Base-by-base conservation (phyloP, 35 echinoderm and acorn worm species). In the Apostichopus japonicus region DNA sequence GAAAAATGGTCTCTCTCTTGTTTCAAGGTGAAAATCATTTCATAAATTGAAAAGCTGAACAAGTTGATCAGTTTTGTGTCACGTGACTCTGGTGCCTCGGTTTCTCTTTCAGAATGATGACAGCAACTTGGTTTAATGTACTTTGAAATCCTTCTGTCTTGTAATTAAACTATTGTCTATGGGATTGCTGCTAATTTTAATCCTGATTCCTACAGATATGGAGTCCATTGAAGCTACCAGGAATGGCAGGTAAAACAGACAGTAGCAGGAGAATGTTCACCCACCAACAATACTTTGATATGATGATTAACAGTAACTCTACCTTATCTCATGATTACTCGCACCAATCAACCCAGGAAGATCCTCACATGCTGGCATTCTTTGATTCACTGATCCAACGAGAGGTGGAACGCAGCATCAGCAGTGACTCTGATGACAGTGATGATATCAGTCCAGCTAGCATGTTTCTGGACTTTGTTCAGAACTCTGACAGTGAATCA, bases 301-400 rank as follows among this genome's bases (percentile, higher is more conserved):
- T 99, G 56, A 93, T 99, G 87, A 95, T 99, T 75, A 99, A 94
- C 92, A 96, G 93, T 71, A 94, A 95, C 27, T 92, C 95, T 23
- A 91, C 93, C 13, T 77, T 99, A 55, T 96, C 97, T 44, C 95
- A 96, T 86, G 97, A 99, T 76, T 99, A 96, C 87, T 79, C 93
- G 23, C 87, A 95, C 65, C 95, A 99, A 86, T 99, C 97, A 19
- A 99, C 91, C 13, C 92, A 96, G 23, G 97, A 99, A 52, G 97
- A 99, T 78, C 95, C 97, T 88, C 92, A 93, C 22, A 99, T 99
- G 97, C 84, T 99, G 51, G 97, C 97, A 54, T 99, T 99, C 90
- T 99, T 99, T 95, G 97, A 99, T 80, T 99, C 97, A 0, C 88
- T 99, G 65, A 91, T 99, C 10, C 97, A 99, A 55, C 91, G 97